Evolutionary conservation across 92 coral and sea anemone species (phyloP).

Genomic region (Meandrina meandrites): DNA sequence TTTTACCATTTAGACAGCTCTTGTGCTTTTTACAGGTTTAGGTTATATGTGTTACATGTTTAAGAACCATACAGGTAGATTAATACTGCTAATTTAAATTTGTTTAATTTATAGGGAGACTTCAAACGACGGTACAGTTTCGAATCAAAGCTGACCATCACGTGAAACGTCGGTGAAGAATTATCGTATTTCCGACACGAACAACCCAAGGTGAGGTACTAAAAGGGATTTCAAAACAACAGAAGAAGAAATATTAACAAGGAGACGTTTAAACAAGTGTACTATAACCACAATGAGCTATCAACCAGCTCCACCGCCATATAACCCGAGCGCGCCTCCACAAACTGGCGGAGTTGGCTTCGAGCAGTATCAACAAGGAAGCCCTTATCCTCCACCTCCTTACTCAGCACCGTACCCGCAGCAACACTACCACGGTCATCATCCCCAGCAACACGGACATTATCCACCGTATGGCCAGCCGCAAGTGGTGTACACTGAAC

Average conservation of each 20-base stretch:
- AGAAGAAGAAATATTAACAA: not conserved
- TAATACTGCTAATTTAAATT: not conserved
- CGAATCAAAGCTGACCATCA: not conserved
- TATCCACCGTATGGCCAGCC: constrained; percentile 65
- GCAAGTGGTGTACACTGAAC: constrained; percentile 64
- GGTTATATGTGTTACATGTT: too few relatives aligned
- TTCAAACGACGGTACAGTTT: not conserved
- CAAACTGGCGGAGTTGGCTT: constrained; percentile 69
- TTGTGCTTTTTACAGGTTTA: not conserved
- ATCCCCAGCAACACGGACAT: constrained; percentile 47
- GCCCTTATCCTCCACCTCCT: constrained; percentile 72
- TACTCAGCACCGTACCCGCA: constrained; percentile 43
- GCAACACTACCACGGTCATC: constrained; percentile 39
- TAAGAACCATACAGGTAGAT: not conserved
- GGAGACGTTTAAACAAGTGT: not conserved
- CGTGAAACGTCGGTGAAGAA: not conserved
- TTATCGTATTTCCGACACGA: not conserved
- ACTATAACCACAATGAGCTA: constrained; percentile 35
- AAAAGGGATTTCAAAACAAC: not conserved
- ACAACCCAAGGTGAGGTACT: not conserved
- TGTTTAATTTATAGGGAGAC: not conserved
- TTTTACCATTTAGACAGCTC: not conserved
- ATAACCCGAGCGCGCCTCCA: constrained; percentile 62
- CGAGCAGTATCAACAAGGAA: constrained; percentile 92
- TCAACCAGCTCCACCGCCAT: constrained; percentile 78